Base-by-base conservation (phyloP, 2,888 invertebrate genomes). In the Bimastos eiseni region DNA sequence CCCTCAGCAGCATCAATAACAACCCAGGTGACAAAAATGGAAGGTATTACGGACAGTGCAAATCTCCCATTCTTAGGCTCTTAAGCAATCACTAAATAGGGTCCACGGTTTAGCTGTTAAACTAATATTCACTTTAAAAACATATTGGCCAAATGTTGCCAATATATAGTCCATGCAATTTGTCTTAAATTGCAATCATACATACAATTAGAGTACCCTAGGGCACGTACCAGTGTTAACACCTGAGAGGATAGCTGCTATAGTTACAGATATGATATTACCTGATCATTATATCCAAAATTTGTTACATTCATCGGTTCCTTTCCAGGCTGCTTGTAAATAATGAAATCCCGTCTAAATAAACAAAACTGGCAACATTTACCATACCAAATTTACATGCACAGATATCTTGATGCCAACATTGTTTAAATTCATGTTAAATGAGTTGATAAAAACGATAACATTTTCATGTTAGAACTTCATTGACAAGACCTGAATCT, bases 271-370 rank as follows among this genome's bases (percentile, higher is more conserved):
- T 34, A 34, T 2, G 11, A 33, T 5, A 15, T 36, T 86, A 89
- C 89, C 89, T 89, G 89, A 44, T 89, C 37, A 24, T 89, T 44
- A 70, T 19, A 89, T 55, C 89, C 89, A 34, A 89, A 55, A 36
- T 49, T 34, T n/a, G 89, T 89, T 37, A 89, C 70, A 55, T 89
- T 89, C 19, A 19, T 70, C 0, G 89, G 55, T 8, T n/a, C 37
- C 37, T 55, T 89, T n/a, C 49, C 89, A 34, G 70, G 49, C 30
- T 55, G n/a, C 89, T 89, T 49, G 89, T 89, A 89, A 37, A 89
- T 36, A 34, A 89, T 70, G 70, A 89, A 89, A 33, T 89, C 89
- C 6, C 89, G n/a, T 89, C 89, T 89, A 37, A 49, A 89, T 34
- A 37, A 89, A 37, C 89, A 89, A 89, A 36, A 70, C n/a, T 11